Base-by-base conservation (phyloP, 2,797 vertebrate genomes). In the Semaprochilodus insignis region DNA sequence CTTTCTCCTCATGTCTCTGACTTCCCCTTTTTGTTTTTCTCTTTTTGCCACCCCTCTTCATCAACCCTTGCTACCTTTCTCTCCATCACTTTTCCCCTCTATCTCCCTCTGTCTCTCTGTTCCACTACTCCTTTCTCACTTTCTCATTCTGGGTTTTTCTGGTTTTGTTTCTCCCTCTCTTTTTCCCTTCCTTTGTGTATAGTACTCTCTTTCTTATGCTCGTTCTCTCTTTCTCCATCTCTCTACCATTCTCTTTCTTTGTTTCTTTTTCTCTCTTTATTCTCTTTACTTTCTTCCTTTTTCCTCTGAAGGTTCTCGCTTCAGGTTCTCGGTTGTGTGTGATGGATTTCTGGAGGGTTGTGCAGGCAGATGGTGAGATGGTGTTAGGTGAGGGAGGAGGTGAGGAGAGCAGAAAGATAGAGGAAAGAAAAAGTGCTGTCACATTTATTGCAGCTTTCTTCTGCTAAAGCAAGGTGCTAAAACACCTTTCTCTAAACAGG, bases 351-450 rank as follows among this genome's bases (percentile, higher is more conserved):
- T 52, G 65, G 73, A 76, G 57, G 65, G 52, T 31, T 52, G 63
- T 36, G 25, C 36, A 81, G 69, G 77, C 85, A 81, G 55, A 83
- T 74, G 78, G 74, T 48, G 59, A 78, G 62, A 74, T 74, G 78
- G 69, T 48, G 66, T 62, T 57, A 74, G 69, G 70, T 72, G 27
- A 21, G 31, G 15, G 21, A 14, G 15, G 25, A 34, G 74, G 65
- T 67, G 8, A 72, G 34, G 14, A 34, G 74, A 31, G 34, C 15
- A 19, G 13, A 48, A 7, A 13, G 55, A 44, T 40, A 19, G n/a
- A 23, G 31, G 34, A 40, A n/a, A 23, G 52, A 57, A 27, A 25
- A 57, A 17, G 17, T 23, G 17, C 51, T 7, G 11, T 55, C 23
- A 13, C 23, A 31, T 3, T 74, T 57, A 40, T 23, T 15, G 16